Evolutionary conservation across 2,888 invertebrate genomes (phyloP).

Genomic region (Cryptocheilus praepositus): DNA sequence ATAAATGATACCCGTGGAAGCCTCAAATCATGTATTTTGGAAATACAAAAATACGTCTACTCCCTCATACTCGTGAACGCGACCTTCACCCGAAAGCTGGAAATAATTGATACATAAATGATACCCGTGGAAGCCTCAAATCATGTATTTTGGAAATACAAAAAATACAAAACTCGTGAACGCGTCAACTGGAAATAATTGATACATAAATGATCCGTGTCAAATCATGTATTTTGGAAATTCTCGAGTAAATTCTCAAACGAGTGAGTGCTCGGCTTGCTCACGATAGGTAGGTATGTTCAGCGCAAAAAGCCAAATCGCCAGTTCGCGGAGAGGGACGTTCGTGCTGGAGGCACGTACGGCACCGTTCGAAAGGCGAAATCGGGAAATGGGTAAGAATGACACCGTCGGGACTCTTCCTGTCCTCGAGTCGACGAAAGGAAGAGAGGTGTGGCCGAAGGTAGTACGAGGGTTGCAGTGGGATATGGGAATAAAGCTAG

Average conservation of each 20-base stretch:
- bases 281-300: too few relatives aligned
- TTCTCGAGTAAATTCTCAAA: too few relatives aligned
- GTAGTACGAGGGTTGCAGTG: constrained; percentile 24
- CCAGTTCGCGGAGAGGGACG: neutral
- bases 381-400: constrained; percentile 2
- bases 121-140: neutral
- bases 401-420: constrained; percentile 5
- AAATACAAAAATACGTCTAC: too few relatives aligned
- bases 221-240: neutral
- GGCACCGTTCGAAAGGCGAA: neutral
- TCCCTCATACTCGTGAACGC: too few relatives aligned
- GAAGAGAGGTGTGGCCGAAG: constrained; percentile 13
- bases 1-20: neutral
- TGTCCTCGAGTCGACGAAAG: neutral
- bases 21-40: neutral
- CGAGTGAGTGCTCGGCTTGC: too few relatives aligned
- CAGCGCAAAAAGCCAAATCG: neutral
- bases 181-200: neutral
- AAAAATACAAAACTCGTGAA: neutral
- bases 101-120: neutral
- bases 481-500: constrained; percentile 44
- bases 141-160: neutral
- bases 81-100: neutral
- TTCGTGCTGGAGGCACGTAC: neutral
- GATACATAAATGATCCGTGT: neutral